Evolutionary conservation across 2,888 invertebrate species (phyloP).

Genomic region (Miltochrista miniata): DNA sequence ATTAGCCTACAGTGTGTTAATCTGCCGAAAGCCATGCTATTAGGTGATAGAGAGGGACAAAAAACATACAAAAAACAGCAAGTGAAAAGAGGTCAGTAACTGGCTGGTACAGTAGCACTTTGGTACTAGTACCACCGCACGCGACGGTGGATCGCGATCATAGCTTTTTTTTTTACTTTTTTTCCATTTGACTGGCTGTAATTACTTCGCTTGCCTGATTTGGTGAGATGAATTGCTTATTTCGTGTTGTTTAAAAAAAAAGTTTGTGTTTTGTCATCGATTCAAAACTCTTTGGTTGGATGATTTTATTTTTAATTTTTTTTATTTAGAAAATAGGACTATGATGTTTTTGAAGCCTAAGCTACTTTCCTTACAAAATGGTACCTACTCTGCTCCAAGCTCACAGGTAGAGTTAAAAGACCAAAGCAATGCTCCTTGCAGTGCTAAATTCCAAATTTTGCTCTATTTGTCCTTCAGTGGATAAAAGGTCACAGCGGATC

Average conservation of each 20-base stretch:
- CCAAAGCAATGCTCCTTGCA: too few relatives aligned
- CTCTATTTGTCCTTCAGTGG: too few relatives aligned
- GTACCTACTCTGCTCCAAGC: too few relatives aligned
- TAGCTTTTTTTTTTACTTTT: background rate
- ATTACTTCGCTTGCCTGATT: conserved; percentile 7
- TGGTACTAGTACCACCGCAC: conserved; percentile 38
- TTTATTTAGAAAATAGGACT: background rate
- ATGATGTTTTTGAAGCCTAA: too few relatives aligned
- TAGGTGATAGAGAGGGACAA: conserved; percentile 59
- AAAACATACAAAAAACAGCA: conserved; percentile 50
- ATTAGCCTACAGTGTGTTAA: conserved; percentile 71
- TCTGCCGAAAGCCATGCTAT: conserved; percentile 70
- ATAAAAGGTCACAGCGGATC: too few relatives aligned
- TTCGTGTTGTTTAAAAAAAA: background rate
- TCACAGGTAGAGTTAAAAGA: too few relatives aligned
- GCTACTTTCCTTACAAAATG: too few relatives aligned
- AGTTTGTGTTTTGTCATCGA: background rate
- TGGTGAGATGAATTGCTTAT: conserved; percentile 2
- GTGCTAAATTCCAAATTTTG: too few relatives aligned
- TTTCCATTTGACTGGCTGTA: conserved; percentile 2
- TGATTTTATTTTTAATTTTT: background rate
- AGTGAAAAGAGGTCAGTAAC: conserved; percentile 74
- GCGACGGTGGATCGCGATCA: conserved; percentile 20
- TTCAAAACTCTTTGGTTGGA: background rate
- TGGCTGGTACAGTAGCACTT: conserved; percentile 68